Evolutionary conservation across 2,888 invertebrate species (phyloP), one percentile per base, ranked within the genome.

Genomic region (Selenia dentaria): DNA sequence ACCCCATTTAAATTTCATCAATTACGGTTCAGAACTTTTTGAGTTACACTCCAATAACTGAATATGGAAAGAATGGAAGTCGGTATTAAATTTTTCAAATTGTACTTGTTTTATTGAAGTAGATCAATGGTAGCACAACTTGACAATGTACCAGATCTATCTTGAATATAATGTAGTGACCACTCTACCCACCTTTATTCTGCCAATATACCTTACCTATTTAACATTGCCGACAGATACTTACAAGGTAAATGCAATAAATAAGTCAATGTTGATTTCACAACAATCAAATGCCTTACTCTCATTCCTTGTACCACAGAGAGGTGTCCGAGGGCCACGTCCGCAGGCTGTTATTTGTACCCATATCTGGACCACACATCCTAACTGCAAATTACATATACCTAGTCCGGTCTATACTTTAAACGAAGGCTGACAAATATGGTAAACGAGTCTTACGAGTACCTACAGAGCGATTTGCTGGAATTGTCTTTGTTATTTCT

Each of bases 351-450:
- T 67, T 62, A 69, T 74, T 77, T 71, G 64, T 62, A 57, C 40
- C 77, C 74, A 70, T 78, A 80, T 72, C 62, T 66, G 74, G 62
- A 48, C 53, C 57, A 61, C 55, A 62, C 67, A 72, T 67, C 62
- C 68, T 64, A 48, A 57, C 39, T 26, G 26, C 40, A 46, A 49
- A 49, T 51, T 40, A 44, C 37, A 51, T n/a, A n/a, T 58, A 59
- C 9, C 56, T 64, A 65, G 62, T 62, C 37, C 26, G 20, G 20
- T 33, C 43, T 32, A 28, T 60, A n/a, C n/a, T n/a, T n/a, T n/a
- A 57, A 57, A 45, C 56, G 55, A 31, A 38, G 26, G 28, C 13
- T 10, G 24, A 73, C 70, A 58, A 65, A 77, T 62, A 79, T 54
- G 72, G 73, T 12, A 0, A n/a, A n/a, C n/a, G n/a, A n/a, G n/a